A percentile compares a stretch with the other conserved stretches of the same genome.
These are phyloP conservation scores for Sitta europaea DNA, from an alignment of 2,113 vertebrate genomes.

Conservation along the genomic window DNA sequence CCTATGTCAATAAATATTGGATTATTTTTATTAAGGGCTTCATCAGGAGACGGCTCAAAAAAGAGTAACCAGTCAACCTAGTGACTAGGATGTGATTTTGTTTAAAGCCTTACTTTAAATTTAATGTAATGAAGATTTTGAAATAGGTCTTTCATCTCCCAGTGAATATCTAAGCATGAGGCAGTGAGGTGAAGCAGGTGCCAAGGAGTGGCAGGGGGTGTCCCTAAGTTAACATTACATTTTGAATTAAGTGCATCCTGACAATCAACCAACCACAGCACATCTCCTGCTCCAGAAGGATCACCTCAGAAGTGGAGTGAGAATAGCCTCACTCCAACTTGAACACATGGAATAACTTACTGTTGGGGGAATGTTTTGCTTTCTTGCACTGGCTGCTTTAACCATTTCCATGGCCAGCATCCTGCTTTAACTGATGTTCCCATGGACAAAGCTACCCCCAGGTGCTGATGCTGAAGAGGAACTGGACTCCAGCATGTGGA, in stretches of 20 bases:
- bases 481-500: background rate
- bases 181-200: background rate
- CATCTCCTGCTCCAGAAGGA: background rate
- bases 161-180: background rate
- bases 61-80: background rate
- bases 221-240: background rate
- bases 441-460: background rate
- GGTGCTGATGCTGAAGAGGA: background rate
- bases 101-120: background rate
- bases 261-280: background rate
- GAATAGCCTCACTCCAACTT: background rate
- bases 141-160: background rate
- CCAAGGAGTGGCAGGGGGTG: rapidly evolving
- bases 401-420: background rate
- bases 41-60: background rate
- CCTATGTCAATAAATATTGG: background rate
- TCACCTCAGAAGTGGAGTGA: background rate
- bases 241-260: background rate
- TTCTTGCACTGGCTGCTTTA: background rate
- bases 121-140: background rate
- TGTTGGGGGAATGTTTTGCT: background rate
- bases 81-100: background rate
- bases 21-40: conserved; percentile 13
- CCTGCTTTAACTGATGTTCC: background rate
- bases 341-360: background rate